Evolutionary conservation across 2,113 vertebrate species (phyloP).

Genomic region (Candoia aspera): DNA sequence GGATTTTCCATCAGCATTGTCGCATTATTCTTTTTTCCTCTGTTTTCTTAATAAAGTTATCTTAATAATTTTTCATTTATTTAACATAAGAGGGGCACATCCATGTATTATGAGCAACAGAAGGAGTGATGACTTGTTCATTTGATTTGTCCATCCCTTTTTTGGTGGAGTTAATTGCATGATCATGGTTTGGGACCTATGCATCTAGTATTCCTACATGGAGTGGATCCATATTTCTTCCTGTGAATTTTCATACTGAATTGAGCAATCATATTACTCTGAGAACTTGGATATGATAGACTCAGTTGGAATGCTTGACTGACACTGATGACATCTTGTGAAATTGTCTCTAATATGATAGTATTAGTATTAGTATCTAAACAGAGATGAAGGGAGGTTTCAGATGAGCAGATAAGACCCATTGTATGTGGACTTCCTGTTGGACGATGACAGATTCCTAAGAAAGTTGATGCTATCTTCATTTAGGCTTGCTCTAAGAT

Average conservation of each 20-base stretch:
- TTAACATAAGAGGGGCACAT: neutral
- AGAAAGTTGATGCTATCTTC: conserved; percentile 55
- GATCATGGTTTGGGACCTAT: neutral
- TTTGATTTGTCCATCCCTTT: neutral
- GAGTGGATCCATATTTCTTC: neutral
- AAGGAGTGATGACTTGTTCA: neutral
- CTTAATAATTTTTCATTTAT: neutral
- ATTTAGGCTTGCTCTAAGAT: conserved; percentile 34
- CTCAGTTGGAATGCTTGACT: too few relatives aligned
- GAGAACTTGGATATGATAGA: neutral
- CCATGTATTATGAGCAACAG: neutral
- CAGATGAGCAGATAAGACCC: conserved; percentile 29
- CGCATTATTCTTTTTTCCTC: neutral
- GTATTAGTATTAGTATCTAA: neutral
- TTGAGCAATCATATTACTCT: neutral
- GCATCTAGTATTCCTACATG: neutral
- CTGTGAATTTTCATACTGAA: neutral
- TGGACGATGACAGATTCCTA: conserved; percentile 29
- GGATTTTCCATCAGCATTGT: neutral
- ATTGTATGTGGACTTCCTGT: conserved; percentile 27
- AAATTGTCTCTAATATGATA: too few relatives aligned
- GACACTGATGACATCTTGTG: too few relatives aligned
- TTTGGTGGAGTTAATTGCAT: neutral
- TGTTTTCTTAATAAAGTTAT: neutral
- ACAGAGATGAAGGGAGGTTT: conserved; percentile 46